Base-by-base conservation (phyloP, 2,113 vertebrate genomes). In the Anarrhichthys ocellatus region DNA sequence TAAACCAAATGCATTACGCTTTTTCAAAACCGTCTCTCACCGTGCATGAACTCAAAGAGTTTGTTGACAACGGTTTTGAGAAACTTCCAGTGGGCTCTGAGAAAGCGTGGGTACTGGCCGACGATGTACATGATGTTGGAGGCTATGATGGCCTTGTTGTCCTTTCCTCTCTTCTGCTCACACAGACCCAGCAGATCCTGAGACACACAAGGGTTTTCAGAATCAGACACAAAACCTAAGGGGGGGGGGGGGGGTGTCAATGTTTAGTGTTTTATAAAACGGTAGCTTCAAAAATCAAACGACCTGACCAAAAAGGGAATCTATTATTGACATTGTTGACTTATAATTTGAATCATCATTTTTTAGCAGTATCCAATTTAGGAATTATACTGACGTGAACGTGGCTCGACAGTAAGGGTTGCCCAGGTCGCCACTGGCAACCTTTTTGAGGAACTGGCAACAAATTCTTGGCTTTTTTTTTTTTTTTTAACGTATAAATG, bases 51-150 rank as follows among this genome's bases (percentile, higher is more conserved):
- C 92, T 99, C 98, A 91, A 99, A 99, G 6, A 99, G 94, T 89
- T 99, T 99, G 95, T 99, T 99, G 89, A 99, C 98, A 13, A 99
- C 98, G 1, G 98, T 99, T 93, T 99, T 99, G 88, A 99, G 95
- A 93, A 99, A 99, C 86, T 99, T 99, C 98, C 98, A 99, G 88
- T 99, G 98, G 74, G 98, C 98, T 93, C 98, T 96, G 91, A 99
- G 95, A 88, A 99, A 99, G 11, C 98, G 96, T 75, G 98, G 98
- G 91, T 99, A 99, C 93, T 99, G 98, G 88, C 98, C 98, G 78
- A 99, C 98, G 82, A 99, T 99, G 72, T 99, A 99, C 98, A 99
- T 99, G 88, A 99, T 99, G 95, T 99, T 99, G 80, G 98, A 99
- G 86, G 98, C 98, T 67, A 99, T 99, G 92, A 99, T 99, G 89